A percentile compares a stretch with the other conserved stretches of the same genome.
These are phyloP conservation scores for Hybos culiciformis DNA, from an alignment of 2,888 invertebrate species.

Conservation along the genomic window DNA sequence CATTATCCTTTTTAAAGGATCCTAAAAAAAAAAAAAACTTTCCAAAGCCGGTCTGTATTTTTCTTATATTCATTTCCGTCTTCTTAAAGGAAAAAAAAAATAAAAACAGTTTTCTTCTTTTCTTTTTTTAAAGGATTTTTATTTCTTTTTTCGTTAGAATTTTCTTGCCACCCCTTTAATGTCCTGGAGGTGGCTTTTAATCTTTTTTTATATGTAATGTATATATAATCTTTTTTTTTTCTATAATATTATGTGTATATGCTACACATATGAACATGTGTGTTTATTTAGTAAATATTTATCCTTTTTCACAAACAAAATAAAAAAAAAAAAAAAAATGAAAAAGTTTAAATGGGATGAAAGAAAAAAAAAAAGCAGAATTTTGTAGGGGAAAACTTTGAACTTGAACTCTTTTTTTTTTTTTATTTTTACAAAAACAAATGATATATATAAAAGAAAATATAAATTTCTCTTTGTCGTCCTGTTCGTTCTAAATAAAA, in stretches of 20 bases:
- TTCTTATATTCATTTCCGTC: slow-evolving; percentile 8
- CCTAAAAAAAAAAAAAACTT: no score
- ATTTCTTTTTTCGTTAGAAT: slow-evolving; percentile 9
- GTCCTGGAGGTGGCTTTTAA: background rate
- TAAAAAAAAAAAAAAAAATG: no score
- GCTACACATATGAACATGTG: background rate
- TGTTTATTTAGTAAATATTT: background rate
- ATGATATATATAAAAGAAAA: no score
- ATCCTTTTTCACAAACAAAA: background rate
- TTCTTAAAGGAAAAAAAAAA: no score
- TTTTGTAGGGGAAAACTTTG: background rate
- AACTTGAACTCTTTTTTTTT: no score
- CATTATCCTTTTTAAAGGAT: no score
- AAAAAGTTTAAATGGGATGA: no score
- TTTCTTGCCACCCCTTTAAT: background rate
- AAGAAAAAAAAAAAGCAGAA: background rate
- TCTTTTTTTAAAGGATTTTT: slow-evolving; percentile 1
- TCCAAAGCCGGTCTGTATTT: slow-evolving; percentile 15
- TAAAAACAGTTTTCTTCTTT: slow-evolving; percentile 8
- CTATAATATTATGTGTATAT: background rate
- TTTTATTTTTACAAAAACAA: no score
- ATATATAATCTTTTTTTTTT: background rate
- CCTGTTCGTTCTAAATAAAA: no score
- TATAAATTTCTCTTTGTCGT: no score
- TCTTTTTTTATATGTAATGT: background rate